Conservation (phyloP, 2,113 vertebrate genomes). For the Sinosuthora webbiana region DNA sequence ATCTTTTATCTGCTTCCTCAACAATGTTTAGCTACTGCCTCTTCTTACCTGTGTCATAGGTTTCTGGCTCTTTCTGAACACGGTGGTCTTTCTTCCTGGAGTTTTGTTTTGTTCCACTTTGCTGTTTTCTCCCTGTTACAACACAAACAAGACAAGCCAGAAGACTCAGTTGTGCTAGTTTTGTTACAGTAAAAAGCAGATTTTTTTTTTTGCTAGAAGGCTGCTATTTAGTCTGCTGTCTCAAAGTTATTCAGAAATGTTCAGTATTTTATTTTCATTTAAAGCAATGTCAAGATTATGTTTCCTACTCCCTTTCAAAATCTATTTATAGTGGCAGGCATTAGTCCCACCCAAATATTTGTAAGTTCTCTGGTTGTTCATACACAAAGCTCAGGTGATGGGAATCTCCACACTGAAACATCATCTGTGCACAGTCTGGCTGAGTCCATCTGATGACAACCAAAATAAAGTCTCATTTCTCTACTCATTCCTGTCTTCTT, state of each 20-base stretch:
- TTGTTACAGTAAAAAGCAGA: background rate
- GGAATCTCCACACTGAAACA: background rate
- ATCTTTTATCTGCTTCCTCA: background rate
- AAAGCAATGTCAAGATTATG: background rate
- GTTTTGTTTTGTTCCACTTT: slow-evolving; percentile 53
- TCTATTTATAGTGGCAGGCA: background rate
- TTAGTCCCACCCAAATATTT: background rate
- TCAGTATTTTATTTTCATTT: background rate
- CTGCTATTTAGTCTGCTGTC: background rate
- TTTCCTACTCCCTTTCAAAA: background rate
- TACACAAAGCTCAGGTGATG: background rate
- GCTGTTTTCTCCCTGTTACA: slow-evolving; percentile 66
- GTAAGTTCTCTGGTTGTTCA: background rate
- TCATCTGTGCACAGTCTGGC: background rate
- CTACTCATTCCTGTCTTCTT: background rate
- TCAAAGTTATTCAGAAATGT: background rate
- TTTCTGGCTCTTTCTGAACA: slow-evolving; percentile 79
- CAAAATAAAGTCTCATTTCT: background rate
- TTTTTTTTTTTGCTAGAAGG: background rate
- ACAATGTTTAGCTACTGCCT: background rate
- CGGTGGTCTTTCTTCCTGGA: slow-evolving; percentile 57
- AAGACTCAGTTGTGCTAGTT: background rate
- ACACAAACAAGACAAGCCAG: slow-evolving; percentile 43
- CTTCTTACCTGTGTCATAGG: slow-evolving; percentile 80
- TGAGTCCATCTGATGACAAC: background rate